Evolutionary conservation across 92 coral and sea anemone species (phyloP).

Genomic region (Pocillopora meandrina): DNA sequence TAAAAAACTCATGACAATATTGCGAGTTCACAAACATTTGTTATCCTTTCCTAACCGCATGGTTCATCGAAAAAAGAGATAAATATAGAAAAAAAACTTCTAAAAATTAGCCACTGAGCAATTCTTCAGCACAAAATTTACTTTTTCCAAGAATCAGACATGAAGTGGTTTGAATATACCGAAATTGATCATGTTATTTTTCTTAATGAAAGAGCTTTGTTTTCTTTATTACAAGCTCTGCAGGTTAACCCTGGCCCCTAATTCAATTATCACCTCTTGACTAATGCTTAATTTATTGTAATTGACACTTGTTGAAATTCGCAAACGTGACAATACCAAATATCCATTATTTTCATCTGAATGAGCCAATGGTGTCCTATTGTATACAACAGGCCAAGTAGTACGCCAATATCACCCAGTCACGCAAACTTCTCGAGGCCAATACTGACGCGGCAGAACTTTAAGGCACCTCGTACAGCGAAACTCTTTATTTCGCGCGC

Average conservation of each 20-base stretch:
- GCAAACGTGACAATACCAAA: neutral
- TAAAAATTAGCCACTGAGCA: too few species aligned
- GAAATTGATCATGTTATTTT: neutral
- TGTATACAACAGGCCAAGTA: too few species aligned
- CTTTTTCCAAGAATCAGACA: neutral
- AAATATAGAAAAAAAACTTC: too few species aligned
- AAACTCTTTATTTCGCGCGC: too few species aligned
- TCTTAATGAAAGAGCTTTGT: neutral
- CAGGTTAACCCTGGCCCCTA: neutral
- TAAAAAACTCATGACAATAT: too few species aligned
- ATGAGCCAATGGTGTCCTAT: neutral
- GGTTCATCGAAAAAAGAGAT: too few species aligned
- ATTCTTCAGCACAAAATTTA: neutral
- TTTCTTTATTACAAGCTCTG: neutral
- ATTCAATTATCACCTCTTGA: neutral
- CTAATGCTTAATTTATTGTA: neutral
- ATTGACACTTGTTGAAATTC: neutral
- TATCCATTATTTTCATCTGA: neutral
- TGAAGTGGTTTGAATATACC: neutral
- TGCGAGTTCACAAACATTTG: too few species aligned
- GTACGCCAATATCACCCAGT: neutral
- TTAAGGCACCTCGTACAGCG: neutral
- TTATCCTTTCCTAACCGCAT: too few species aligned
- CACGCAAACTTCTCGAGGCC: slow-evolving; percentile 10
- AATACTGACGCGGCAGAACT: neutral